A percentile compares a stretch with the other conserved stretches of the same genome.
phyloP scores from a whole-genome alignment of 2,113 vertebrate genomes.

The Psittacus erithacus region DNA sequence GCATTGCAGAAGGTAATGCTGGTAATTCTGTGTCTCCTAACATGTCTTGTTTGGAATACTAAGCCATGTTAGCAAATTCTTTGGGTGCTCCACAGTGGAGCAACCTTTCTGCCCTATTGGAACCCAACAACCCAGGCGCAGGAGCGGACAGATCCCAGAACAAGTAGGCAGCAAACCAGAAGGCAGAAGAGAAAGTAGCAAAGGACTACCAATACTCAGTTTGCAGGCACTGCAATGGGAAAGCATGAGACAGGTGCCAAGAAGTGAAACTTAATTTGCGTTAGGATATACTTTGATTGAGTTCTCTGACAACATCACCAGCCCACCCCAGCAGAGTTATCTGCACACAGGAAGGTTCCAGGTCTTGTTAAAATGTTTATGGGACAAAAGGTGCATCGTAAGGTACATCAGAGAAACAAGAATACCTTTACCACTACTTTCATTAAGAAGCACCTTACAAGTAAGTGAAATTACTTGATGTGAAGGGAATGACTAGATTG shows the following conservation, averaged over 20 bases:
- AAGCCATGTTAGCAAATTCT: neutral
- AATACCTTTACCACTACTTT: neutral
- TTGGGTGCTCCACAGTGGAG: neutral
- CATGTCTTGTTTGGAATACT: neutral
- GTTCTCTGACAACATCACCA: neutral
- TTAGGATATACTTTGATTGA: neutral
- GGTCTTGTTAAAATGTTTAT: neutral
- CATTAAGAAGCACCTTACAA: neutral
- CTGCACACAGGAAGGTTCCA: neutral
- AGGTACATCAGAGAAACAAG: neutral
- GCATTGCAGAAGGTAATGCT: neutral
- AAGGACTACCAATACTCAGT: neutral
- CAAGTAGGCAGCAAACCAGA: neutral
- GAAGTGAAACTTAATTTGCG: neutral
- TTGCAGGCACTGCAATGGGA: neutral
- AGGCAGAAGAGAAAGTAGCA: neutral
- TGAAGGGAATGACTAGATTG: neutral
- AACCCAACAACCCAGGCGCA: neutral
- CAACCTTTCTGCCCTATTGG: neutral
- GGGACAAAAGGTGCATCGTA: neutral
- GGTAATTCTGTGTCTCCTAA: neutral
- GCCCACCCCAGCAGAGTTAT: neutral
- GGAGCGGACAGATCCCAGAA: neutral
- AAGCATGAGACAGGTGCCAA: neutral
- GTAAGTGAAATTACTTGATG: neutral